Evolutionary conservation across 2,888 invertebrate genomes (phyloP).

Genomic region (Scaptomyza cyrtandrae): DNA sequence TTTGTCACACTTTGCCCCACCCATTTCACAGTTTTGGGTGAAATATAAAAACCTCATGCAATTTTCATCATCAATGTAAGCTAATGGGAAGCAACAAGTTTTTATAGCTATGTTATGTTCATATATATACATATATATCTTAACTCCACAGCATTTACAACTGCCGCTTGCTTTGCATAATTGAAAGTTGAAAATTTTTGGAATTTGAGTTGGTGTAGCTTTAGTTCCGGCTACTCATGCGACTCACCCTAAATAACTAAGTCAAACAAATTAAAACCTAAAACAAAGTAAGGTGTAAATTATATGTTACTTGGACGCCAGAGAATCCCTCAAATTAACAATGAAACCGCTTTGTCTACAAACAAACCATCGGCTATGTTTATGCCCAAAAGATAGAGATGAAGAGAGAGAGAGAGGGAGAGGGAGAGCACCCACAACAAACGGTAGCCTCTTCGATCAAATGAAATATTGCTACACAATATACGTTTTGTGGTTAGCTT

Average conservation of each 20-base stretch:
- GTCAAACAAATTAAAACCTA: slow-evolving; percentile 67
- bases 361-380: slow-evolving; percentile 67
- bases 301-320: slow-evolving; percentile 48
- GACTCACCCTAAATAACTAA: slow-evolving; percentile 61
- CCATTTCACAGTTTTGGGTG: not conserved
- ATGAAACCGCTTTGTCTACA: slow-evolving; percentile 62
- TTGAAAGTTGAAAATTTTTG: slow-evolving; percentile 20
- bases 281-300: slow-evolving; percentile 64
- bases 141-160: slow-evolving; percentile 57
- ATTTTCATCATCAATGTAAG: not conserved
- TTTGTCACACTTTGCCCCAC: not conserved
- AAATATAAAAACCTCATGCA: not conserved
- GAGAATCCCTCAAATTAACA: slow-evolving; percentile 32
- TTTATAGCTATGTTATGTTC: slow-evolving; percentile 19
- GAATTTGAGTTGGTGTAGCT: slow-evolving; percentile 23
- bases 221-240: slow-evolving; percentile 79
- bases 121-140: slow-evolving; percentile 15
- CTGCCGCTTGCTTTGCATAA: slow-evolving; percentile 25
- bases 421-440: slow-evolving; percentile 45
- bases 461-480: slow-evolving; percentile 80
- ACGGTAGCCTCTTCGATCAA: slow-evolving; percentile 78
- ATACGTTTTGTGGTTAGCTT: slow-evolving; percentile 50
- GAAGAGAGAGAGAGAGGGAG: not conserved
- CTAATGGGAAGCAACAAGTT: not conserved
- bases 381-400: not conserved